Conservation (phyloP, 2,888 invertebrate genomes). For the Philereme transversata region DNA sequence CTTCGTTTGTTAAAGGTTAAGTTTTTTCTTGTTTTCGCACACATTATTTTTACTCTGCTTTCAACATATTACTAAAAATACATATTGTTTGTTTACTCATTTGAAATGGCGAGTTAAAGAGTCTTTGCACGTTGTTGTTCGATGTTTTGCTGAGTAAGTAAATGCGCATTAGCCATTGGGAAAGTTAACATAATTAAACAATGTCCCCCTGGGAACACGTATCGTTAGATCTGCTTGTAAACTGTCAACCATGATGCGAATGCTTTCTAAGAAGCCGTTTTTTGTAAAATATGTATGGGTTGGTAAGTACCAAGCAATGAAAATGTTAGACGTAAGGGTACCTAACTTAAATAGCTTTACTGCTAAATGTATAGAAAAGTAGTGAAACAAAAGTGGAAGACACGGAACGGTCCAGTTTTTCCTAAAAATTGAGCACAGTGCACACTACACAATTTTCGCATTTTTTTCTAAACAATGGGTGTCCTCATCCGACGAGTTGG, state of each 20-base stretch:
- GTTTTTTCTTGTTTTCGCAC: too few species aligned
- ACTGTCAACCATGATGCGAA: constrained; percentile 1
- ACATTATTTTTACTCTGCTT: too few species aligned
- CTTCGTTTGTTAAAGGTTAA: too few species aligned
- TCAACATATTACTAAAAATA: too few species aligned
- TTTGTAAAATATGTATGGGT: too few species aligned
- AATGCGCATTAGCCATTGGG: not conserved
- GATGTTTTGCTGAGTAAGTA: too few species aligned
- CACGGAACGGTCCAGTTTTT: constrained; percentile 37
- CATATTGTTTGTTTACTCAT: too few species aligned
- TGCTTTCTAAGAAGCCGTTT: too few species aligned
- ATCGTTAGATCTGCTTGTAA: constrained; percentile 37
- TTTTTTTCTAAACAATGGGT: constrained; percentile 62
- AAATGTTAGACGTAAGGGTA: constrained; percentile 25
- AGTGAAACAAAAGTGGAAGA: constrained; percentile 30
- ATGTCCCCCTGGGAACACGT: constrained; percentile 45
- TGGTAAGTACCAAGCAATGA: constrained; percentile 17
- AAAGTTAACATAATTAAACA: constrained; percentile 68
- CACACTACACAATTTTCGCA: constrained; percentile 48
- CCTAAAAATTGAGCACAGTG: constrained; percentile 46
- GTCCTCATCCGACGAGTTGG: constrained; percentile 46
- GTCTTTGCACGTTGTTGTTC: too few species aligned
- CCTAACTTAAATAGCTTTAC: constrained; percentile 26
- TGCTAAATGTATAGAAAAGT: constrained; percentile 28
- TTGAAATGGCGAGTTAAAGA: too few species aligned